Evolutionary conservation across 2,797 vertebrate species (phyloP).

Genomic region (Macrochelys suwanniensis): DNA sequence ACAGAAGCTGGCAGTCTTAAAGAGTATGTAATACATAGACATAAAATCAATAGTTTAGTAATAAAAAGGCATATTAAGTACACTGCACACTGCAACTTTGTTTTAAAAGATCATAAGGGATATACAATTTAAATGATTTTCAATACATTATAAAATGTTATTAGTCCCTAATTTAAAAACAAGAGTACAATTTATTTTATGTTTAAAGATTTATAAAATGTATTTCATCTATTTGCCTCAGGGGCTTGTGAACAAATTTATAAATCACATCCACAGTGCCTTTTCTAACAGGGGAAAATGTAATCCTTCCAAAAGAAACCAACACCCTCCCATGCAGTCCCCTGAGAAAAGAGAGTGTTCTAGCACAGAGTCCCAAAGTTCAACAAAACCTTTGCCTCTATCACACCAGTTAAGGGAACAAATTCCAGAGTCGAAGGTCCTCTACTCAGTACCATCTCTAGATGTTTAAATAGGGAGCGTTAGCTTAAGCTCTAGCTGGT

Average conservation of each 20-base stretch:
- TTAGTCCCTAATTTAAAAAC: neutral
- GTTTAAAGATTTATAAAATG: neutral
- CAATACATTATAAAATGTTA: neutral
- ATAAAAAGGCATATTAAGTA: neutral
- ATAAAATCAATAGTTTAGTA: neutral
- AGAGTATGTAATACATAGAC: neutral
- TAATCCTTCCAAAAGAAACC: neutral
- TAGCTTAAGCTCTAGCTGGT: neutral
- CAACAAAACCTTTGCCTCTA: neutral
- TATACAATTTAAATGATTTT: neutral
- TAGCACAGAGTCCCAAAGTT: neutral
- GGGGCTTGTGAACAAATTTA: neutral
- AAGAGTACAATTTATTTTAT: neutral
- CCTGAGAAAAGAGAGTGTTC: neutral
- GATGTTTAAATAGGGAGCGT: neutral
- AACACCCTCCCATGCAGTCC: neutral
- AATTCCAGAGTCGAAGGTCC: neutral
- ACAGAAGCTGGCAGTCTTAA: neutral
- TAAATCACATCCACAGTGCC: neutral
- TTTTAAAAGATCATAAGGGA: neutral
- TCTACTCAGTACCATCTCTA: neutral
- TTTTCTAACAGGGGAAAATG: neutral
- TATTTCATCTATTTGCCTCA: rapidly evolving
- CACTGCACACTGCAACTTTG: neutral
- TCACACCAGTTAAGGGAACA: neutral